A percentile compares a stretch with the other conserved stretches of the same genome.
Conservation (phyloP, 2,888 invertebrate species). For the Dione juno region DNA sequence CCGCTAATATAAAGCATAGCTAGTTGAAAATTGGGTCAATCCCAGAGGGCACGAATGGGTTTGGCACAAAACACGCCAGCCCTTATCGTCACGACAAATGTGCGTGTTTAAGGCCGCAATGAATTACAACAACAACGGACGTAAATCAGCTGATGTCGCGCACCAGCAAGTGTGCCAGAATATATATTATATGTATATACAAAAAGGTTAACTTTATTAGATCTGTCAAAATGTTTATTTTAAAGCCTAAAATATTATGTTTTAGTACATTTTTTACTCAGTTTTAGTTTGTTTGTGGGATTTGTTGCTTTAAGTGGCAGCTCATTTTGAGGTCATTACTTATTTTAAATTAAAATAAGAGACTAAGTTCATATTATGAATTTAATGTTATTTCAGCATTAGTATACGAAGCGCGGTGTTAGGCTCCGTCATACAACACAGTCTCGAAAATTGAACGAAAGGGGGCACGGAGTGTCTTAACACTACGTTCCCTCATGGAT, state of each 20-base stretch:
- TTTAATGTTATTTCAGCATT: too few relatives aligned
- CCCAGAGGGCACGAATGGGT: constrained; percentile 42
- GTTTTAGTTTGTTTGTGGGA: not conserved
- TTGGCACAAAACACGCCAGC: constrained; percentile 45
- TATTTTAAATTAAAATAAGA: too few relatives aligned
- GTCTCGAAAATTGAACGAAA: not conserved
- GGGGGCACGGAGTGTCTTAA: not conserved
- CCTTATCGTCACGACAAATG: constrained; percentile 61
- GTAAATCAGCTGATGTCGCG: constrained; percentile 60
- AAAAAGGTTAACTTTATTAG: constrained; percentile 9
- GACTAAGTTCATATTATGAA: too few relatives aligned
- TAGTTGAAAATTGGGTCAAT: constrained; percentile 43
- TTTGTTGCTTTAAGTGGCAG: too few relatives aligned
- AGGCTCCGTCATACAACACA: too few relatives aligned
- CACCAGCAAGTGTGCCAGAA: not conserved
- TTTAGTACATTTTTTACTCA: not conserved
- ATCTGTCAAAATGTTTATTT: constrained; percentile 2
- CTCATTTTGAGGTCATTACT: too few relatives aligned
- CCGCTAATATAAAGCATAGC: constrained; percentile 18
- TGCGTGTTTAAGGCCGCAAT: constrained; percentile 56
- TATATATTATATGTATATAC: not conserved
- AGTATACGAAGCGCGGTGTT: too few relatives aligned
- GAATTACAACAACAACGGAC: constrained; percentile 57
- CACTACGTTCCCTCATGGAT: not conserved
- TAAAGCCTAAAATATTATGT: not conserved